phyloP scores from a whole-genome alignment of 2,113 vertebrate species.

The Tonatia bakeri region DNA sequence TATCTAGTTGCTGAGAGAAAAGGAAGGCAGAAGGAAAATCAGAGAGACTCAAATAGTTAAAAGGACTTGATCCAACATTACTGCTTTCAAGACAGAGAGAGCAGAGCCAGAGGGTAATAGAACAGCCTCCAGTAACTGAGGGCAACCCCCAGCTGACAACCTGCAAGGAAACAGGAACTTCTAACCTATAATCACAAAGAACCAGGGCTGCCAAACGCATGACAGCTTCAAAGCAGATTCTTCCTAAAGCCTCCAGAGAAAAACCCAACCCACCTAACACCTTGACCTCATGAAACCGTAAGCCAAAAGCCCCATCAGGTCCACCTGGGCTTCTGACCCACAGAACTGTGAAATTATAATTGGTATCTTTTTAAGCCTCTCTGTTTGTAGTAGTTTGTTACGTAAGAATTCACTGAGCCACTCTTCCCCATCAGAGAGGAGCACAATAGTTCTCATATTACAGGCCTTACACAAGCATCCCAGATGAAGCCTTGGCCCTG shows the following conservation, averaged over 20 bases:
- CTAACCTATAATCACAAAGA: background rate
- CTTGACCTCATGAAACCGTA: background rate
- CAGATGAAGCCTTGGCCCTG: background rate
- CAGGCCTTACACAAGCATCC: background rate
- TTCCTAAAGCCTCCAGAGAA: background rate
- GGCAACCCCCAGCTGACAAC: background rate
- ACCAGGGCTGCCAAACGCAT: background rate
- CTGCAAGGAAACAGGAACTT: background rate
- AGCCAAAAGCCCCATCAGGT: background rate
- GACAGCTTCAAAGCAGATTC: background rate
- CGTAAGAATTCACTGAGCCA: background rate
- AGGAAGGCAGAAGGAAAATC: background rate
- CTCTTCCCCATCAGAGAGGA: background rate
- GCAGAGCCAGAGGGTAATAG: background rate
- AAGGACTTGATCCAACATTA: background rate
- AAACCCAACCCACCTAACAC: background rate
- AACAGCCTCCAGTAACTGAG: background rate
- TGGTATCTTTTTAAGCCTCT: background rate
- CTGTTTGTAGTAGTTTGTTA: background rate
- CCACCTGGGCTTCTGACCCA: background rate
- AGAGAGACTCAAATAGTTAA: background rate
- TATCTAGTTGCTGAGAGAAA: background rate
- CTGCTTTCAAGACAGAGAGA: background rate
- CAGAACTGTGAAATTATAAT: background rate
- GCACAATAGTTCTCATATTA: too few species aligned